Evolutionary conservation across 2,797 vertebrate species (phyloP).

Genomic region (Psittacula derbiana): DNA sequence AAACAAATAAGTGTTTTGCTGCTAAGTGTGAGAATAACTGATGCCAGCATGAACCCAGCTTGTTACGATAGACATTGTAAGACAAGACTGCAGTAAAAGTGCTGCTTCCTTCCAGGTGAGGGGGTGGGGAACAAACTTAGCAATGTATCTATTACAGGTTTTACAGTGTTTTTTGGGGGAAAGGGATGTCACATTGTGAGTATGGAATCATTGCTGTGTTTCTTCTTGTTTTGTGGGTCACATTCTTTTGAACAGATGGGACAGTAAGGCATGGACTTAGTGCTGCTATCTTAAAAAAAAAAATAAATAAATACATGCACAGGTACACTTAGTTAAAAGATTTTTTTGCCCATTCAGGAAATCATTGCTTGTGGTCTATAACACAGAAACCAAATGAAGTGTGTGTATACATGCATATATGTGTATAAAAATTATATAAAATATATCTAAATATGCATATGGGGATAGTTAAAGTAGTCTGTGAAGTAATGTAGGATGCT

Average conservation of each 20-base stretch:
- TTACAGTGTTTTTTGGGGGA: slow-evolving; percentile 30
- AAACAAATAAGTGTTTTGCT: slow-evolving; percentile 57
- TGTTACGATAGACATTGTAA: slow-evolving; percentile 22
- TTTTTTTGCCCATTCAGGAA: slow-evolving; percentile 72
- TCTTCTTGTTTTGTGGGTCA: slow-evolving; percentile 12
- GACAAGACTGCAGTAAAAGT: slow-evolving; percentile 12
- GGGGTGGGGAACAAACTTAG: not conserved
- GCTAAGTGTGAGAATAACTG: slow-evolving; percentile 53
- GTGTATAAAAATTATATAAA: slow-evolving; percentile 78
- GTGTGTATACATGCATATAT: slow-evolving; percentile 76
- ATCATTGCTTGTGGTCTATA: slow-evolving; percentile 73
- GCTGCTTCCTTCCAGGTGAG: not conserved
- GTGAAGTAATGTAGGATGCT: slow-evolving; percentile 70
- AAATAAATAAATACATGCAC: slow-evolving; percentile 49
- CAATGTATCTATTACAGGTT: slow-evolving; percentile 5
- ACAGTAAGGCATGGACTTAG: slow-evolving; percentile 69
- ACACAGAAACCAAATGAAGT: slow-evolving; percentile 83
- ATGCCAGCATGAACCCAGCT: slow-evolving; percentile 54
- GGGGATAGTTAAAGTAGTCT: slow-evolving; percentile 70
- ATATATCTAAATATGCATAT: slow-evolving; percentile 77
- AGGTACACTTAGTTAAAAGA: slow-evolving; percentile 71
- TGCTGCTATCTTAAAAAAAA: slow-evolving; percentile 71
- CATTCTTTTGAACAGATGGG: slow-evolving; percentile 49
- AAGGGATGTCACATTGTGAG: slow-evolving; percentile 47
- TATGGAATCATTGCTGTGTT: slow-evolving; percentile 37